Evolutionary conservation across 2,888 invertebrate species (phyloP), one percentile per base, ranked within the genome.

Genomic region (Dynastes grantii): DNA sequence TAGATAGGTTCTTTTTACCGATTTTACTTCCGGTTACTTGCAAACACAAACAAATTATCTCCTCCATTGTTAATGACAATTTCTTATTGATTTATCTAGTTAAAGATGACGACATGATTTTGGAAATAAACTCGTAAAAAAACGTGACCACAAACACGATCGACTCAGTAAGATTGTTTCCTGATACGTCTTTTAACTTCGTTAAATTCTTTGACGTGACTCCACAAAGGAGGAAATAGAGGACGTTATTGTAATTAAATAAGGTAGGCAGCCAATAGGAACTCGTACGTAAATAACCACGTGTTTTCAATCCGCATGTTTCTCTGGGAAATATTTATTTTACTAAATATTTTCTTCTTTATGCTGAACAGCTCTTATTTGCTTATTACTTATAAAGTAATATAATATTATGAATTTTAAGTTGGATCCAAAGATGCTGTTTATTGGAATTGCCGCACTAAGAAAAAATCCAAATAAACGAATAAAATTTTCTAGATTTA

Each of bases 21-120:
- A 51, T 68, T 51, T 51, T 55, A 22, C 61, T 61, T 45, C 73
- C 73, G 55, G 61, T 27, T 13, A 55, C 27, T 22, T 75, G 73
- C 58, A 75, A 63, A 40, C 61, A 75, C 32, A 61, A 22, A 45
- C 61, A 75, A 61, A 75, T 27, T 75, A 75, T 45, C 32, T 75
- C 73, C 29, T 61, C 63, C 73, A 75, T 61, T 29, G 3, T 63
- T 8, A 58, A 22, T 13, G 6, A 32, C 32, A 16, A 55, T 55
- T 16, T 32, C 11, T 32, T 63, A 32, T 63, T 63, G 9, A 32
- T 32, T 63, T 63, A 63, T 32, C 29, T 32, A 32, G 2, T 58
- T 22, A 58, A 58, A 16, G 8, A 11, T 6, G 11, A 61, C 61
- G 61, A 61, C 6, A 22, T 61, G 4, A 61, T 22, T 9, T 27